Evolutionary conservation across 2,113 vertebrate genomes (phyloP).

Genomic region (Coturnix japonica): DNA sequence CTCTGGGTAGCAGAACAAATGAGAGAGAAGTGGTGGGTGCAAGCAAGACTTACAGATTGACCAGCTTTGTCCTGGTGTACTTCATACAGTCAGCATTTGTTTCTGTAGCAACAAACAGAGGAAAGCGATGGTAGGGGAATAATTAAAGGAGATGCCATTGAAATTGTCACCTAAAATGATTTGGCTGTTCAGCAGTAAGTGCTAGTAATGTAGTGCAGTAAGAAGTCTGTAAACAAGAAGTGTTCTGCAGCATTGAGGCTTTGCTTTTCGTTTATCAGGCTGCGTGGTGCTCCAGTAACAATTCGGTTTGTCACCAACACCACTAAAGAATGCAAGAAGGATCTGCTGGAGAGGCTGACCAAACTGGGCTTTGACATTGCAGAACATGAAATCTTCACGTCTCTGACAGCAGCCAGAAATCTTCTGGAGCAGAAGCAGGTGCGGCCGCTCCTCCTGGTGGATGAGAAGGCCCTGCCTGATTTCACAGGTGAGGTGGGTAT

Average conservation of each 20-base stretch:
- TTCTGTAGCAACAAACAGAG: slow-evolving; percentile 64
- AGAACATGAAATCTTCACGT: slow-evolving; percentile 94
- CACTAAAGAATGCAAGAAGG: slow-evolving; percentile 92
- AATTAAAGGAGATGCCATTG: slow-evolving; percentile 48
- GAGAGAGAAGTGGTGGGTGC: neutral
- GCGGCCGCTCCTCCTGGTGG: slow-evolving; percentile 90
- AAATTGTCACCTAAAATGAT: slow-evolving; percentile 56
- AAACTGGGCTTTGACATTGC: slow-evolving; percentile 87
- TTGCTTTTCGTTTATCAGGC: slow-evolving; percentile 68
- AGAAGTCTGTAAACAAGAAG: accelerated
- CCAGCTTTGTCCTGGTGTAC: slow-evolving; percentile 18
- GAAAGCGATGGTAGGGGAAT: slow-evolving; percentile 48
- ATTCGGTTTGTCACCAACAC: slow-evolving; percentile 97
- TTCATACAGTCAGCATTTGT: neutral
- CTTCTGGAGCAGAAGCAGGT: slow-evolving; percentile 87
- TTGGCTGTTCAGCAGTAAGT: slow-evolving; percentile 3
- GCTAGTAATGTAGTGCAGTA: slow-evolving; percentile 18
- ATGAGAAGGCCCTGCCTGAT: slow-evolving; percentile 89
- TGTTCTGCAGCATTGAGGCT: neutral
- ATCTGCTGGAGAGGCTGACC: slow-evolving; percentile 84
- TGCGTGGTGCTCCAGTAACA: slow-evolving; percentile 80
- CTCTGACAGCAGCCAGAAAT: slow-evolving; percentile 91
- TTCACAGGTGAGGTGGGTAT: slow-evolving; percentile 82
- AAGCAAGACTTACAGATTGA: neutral
- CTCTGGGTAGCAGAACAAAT: neutral